phyloP scores from a whole-genome alignment of 2,113 vertebrate species.

The Hyaena hyaena region DNA sequence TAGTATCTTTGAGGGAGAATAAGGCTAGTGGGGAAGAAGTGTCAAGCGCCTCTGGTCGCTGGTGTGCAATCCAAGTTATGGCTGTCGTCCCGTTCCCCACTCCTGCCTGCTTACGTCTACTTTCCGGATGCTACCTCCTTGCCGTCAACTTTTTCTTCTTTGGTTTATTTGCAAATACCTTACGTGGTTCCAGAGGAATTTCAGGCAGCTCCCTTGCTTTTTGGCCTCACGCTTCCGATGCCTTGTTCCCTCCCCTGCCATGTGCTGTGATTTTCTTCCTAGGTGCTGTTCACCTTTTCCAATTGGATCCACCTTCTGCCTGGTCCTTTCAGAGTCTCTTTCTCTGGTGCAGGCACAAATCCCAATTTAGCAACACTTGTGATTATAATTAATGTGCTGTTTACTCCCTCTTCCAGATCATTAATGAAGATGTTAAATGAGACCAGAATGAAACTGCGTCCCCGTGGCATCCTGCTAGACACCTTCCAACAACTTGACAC shows the following conservation, averaged over 20 bases:
- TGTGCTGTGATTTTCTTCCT: background rate
- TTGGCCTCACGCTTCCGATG: background rate
- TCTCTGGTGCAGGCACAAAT: conserved; percentile 15
- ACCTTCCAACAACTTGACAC: conserved; percentile 36
- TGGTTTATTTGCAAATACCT: background rate
- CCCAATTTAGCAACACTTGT: conserved; percentile 56
- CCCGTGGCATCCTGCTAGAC: background rate
- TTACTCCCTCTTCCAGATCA: conserved; percentile 71
- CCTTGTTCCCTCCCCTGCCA: background rate
- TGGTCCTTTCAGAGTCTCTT: background rate
- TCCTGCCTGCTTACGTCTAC: background rate
- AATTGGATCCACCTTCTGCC: background rate
- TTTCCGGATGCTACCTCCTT: background rate
- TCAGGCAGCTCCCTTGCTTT: background rate
- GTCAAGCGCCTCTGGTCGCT: background rate
- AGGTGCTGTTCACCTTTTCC: background rate
- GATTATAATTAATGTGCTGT: conserved; percentile 66
- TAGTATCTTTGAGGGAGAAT: background rate
- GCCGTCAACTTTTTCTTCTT: background rate
- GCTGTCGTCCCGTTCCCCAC: background rate
- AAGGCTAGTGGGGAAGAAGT: background rate
- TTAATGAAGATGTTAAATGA: conserved; percentile 77
- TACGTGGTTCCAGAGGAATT: background rate
- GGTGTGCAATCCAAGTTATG: background rate
- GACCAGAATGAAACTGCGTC: conserved; percentile 40